Conservation (phyloP, 35 echinoderm and acorn worm genomes). For the Heliocidaris erythrogramma region DNA sequence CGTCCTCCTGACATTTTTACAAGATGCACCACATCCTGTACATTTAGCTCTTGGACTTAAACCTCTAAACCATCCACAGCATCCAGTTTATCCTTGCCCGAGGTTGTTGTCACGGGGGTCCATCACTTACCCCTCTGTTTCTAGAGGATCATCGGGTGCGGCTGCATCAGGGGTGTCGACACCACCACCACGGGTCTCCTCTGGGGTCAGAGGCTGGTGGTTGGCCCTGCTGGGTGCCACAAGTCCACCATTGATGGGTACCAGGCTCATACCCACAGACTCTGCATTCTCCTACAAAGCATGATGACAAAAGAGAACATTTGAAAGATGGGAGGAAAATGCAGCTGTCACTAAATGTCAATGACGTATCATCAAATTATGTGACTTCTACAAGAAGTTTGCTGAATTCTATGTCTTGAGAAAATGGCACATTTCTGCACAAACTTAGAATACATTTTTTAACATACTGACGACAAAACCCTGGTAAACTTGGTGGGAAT, state of each 20-base stretch:
- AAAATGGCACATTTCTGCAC: not conserved
- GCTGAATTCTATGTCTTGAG: too few species aligned
- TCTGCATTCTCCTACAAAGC: constrained; percentile 5
- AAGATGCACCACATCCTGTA: too few species aligned
- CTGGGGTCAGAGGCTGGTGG: not conserved
- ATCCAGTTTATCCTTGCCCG: too few species aligned
- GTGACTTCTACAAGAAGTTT: not conserved
- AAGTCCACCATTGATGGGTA: constrained; percentile 30
- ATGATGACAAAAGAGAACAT: not conserved
- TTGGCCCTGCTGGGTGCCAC: constrained; percentile 24
- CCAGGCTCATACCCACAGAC: constrained; percentile 5
- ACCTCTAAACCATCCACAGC: too few species aligned
- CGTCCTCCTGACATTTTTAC: too few species aligned
- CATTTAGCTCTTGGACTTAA: too few species aligned
- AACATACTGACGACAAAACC: not conserved
- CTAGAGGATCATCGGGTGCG: not conserved
- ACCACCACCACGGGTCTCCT: not conserved
- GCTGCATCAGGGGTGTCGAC: not conserved
- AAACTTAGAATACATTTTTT: not conserved
- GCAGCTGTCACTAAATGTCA: not conserved
- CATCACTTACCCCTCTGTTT: not conserved
- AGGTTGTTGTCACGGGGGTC: not conserved
- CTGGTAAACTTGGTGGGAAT: too few species aligned
- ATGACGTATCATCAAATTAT: too few species aligned
- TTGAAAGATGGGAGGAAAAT: not conserved